Evolutionary conservation across 2,113 vertebrate species (phyloP), one percentile per base, ranked within the genome.

Genomic region (Trinectes maculatus): DNA sequence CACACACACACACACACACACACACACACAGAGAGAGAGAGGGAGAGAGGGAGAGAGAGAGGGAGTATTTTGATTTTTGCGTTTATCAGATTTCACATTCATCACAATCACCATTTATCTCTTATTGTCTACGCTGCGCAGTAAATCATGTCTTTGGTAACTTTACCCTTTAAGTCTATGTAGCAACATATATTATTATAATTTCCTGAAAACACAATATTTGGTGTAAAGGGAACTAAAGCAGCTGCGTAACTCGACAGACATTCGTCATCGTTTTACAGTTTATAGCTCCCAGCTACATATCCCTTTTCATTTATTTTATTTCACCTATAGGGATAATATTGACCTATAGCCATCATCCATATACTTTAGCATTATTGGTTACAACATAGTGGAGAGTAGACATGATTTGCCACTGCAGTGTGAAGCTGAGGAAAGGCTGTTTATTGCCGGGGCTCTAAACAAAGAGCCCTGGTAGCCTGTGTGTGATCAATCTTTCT

Each of bases 361-460:
- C 74, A 53, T 40, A 71, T 58, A 64, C 63, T 46, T 54, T 61
- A 52, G 56, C 36, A 49, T 78, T 74, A 77, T 78, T 77, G 65
- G 59, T 61, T 63, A n/a, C 54, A 85, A 37, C 65, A 24, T n/a
- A 46, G 63, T 39, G 44, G 31, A 36, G 53, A 69, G 65, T 3
- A 18, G 26, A 53, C 21, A 66, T 71, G 66, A 70, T 83, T 82
- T 83, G 71, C 52, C 74, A 63, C 68, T 79, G 84, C 86, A 51
- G 80, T 74, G 88, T 87, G 91, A 89, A 92, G 92, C 93, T 88
- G 88, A 59, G 74, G 78, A 74, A 82, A 84, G 77, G 79, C 86
- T 87, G 95, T 96, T 98, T 98, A 94, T 96, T 96, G 95, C 96
- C 94, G 95, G 91, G 95, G 94, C 95, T 98, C 95, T 94, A 97